Conservation (phyloP, 2,113 vertebrate species). For the Phalacrocorax pelagicus region DNA sequence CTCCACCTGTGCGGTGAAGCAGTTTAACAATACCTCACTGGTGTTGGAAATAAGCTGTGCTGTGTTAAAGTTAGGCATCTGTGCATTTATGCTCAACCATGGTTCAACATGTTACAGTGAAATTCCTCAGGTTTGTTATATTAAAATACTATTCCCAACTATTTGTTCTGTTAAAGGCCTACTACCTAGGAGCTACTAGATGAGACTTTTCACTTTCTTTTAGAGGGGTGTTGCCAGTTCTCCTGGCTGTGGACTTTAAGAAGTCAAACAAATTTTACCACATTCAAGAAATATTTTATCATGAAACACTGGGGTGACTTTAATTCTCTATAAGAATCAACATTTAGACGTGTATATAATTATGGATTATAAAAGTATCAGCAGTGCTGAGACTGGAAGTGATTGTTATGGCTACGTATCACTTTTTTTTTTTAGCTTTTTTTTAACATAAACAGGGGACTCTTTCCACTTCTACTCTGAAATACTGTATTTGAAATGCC, state of each 20-base stretch:
- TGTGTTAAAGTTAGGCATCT: background rate
- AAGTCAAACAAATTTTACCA: background rate
- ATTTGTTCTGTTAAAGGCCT: background rate
- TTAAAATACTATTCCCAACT: background rate
- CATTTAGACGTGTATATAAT: background rate
- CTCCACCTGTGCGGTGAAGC: slow-evolving; percentile 18
- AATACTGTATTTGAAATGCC: background rate
- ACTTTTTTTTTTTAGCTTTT: background rate
- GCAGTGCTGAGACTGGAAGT: background rate
- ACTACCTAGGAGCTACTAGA: background rate
- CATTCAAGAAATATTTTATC: background rate
- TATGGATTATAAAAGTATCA: background rate
- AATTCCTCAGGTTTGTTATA: background rate
- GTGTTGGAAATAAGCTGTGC: background rate
- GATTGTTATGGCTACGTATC: background rate
- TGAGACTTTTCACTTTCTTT: background rate
- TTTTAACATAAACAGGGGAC: background rate
- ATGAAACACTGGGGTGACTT: background rate
- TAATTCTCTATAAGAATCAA: background rate
- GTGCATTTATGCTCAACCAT: background rate
- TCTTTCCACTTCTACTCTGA: background rate
- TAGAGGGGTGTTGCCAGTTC: background rate
- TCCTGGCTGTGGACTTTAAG: background rate
- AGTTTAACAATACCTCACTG: background rate
- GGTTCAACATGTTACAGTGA: background rate